Evolutionary conservation across 2,113 vertebrate genomes (phyloP).

Genomic region (Campylomormyrus tamandua): DNA sequence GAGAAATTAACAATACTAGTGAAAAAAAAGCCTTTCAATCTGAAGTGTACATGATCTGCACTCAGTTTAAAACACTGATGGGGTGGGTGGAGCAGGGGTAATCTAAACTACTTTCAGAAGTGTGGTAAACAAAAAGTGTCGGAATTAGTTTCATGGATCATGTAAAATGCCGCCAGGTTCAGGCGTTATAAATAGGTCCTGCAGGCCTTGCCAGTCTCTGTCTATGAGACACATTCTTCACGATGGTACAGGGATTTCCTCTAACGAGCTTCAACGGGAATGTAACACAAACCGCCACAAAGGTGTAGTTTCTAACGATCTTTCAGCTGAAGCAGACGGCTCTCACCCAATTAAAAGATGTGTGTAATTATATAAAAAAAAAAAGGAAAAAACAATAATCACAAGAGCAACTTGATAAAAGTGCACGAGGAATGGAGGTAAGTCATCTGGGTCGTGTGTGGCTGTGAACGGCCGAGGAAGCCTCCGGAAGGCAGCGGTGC

Average conservation of each 20-base stretch:
- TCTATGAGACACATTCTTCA: neutral
- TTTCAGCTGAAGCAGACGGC: conserved; percentile 72
- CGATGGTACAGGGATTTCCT: neutral
- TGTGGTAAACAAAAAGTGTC: neutral
- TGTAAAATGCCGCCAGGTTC: neutral
- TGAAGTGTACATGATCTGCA: too few species aligned
- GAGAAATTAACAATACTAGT: neutral
- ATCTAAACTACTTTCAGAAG: neutral
- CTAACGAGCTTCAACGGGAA: conserved; percentile 40
- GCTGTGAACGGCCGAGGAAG: conserved; percentile 48
- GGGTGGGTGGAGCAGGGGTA: neutral
- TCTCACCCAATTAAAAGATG: conserved; percentile 55
- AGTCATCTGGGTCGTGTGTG: conserved; percentile 68
- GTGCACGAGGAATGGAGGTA: conserved; percentile 65
- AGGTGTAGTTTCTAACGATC: conserved; percentile 55
- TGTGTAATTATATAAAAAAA: conserved; percentile 46
- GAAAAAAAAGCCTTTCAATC: neutral
- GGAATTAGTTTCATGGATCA: neutral
- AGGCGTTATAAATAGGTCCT: neutral
- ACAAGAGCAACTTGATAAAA: conserved; percentile 55
- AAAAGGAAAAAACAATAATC: conserved; percentile 59
- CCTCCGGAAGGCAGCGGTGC: conserved; percentile 8
- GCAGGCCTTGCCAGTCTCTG: neutral
- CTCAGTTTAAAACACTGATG: too few species aligned
- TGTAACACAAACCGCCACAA: conserved; percentile 57